phyloP scores from a whole-genome alignment of 2,797 vertebrate genomes.

The Coregonus suidteri region DNA sequence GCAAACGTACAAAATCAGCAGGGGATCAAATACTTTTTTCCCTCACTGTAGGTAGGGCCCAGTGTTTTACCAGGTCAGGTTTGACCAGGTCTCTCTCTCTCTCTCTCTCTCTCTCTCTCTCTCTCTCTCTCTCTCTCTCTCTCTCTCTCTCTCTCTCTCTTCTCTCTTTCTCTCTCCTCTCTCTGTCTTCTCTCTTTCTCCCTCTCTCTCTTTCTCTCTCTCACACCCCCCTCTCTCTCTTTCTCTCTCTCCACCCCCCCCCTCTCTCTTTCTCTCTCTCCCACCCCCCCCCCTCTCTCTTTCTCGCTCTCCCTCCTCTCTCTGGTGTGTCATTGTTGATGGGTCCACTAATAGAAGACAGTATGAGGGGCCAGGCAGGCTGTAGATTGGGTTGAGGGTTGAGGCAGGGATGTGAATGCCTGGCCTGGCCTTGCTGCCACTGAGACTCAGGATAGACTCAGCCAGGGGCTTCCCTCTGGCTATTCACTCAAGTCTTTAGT shows the following conservation, averaged over 20 bases:
- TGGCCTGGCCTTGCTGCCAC: constrained; percentile 1
- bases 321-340: constrained; percentile 32
- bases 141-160: neutral
- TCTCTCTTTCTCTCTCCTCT: neutral
- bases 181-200: too few relatives aligned
- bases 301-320: neutral
- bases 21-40: too few relatives aligned
- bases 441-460: constrained; percentile 11
- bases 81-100: too few relatives aligned
- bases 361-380: constrained; percentile 7
- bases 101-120: neutral
- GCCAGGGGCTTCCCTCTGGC: neutral
- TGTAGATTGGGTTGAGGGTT: constrained; percentile 3
- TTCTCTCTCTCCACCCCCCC: neutral
- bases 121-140: too few relatives aligned
- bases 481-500: neutral
- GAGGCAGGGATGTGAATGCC: constrained; percentile 22
- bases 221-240: neutral
- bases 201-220: neutral
- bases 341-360: constrained; percentile 35
- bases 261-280: neutral
- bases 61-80: neutral
- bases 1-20: too few relatives aligned
- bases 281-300: neutral
- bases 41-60: neutral